Conservation (phyloP, 53 echinoderm and acorn worm genomes). For the Henricia sp. region DNA sequence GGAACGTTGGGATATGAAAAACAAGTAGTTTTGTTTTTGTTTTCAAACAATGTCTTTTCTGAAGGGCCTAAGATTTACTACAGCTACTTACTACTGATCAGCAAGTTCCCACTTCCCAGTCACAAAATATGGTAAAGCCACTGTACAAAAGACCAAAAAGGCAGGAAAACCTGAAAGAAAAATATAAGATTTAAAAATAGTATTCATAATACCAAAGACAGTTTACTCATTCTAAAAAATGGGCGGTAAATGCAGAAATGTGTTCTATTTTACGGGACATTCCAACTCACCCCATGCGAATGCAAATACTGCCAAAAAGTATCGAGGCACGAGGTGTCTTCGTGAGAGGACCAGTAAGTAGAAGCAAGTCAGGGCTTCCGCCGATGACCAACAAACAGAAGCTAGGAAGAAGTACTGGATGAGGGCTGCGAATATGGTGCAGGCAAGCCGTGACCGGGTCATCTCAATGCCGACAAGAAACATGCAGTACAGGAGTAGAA, state of each 20-base stretch:
- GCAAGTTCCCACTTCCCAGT: neutral
- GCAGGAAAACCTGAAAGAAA: conserved; percentile 45
- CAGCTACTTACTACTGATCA: neutral
- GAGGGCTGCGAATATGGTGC: conserved; percentile 70
- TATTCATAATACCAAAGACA: too few relatives aligned
- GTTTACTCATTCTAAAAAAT: too few relatives aligned
- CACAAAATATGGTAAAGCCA: neutral
- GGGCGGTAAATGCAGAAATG: too few relatives aligned
- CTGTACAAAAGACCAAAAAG: neutral
- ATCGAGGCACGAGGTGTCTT: neutral
- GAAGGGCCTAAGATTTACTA: too few relatives aligned
- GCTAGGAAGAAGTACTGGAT: conserved; percentile 82
- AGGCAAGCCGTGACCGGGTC: conserved; percentile 15
- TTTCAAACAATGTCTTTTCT: too few relatives aligned
- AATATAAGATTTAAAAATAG: too few relatives aligned
- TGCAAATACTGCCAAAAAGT: neutral
- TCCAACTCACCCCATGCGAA: conserved; percentile 14
- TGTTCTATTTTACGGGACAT: too few relatives aligned
- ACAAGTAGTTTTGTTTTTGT: too few relatives aligned
- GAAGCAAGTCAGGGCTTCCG: conserved; percentile 78
- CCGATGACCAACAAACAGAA: conserved; percentile 80
- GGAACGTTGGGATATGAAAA: too few relatives aligned
- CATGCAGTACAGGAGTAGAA: conserved; percentile 68
- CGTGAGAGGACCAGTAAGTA: conserved; percentile 63
- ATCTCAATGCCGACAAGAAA: conserved; percentile 88